Evolutionary conservation across 2,797 vertebrate genomes (phyloP).

Genomic region (Dipus sagitta): DNA sequence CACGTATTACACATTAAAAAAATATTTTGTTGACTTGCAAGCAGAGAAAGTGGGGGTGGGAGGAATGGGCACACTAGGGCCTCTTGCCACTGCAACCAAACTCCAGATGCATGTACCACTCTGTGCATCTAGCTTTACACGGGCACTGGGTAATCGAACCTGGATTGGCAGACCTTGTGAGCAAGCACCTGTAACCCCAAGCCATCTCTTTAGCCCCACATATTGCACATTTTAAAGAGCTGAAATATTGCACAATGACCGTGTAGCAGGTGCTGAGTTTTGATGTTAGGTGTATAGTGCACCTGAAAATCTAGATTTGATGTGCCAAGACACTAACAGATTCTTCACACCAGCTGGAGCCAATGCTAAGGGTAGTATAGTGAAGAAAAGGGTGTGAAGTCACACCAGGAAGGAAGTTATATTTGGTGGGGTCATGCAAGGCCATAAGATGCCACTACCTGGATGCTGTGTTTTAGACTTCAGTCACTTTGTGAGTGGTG

Average conservation of each 20-base stretch:
- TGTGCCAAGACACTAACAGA: neutral
- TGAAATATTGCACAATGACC: neutral
- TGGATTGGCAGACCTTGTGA: too few relatives aligned
- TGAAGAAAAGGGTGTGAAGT: neutral
- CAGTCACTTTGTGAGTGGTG: neutral
- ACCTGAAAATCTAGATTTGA: neutral
- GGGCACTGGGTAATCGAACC: too few relatives aligned
- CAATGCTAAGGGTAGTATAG: neutral
- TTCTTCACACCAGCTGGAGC: neutral
- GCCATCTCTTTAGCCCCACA: too few relatives aligned
- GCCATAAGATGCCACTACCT: neutral
- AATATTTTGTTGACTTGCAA: too few relatives aligned
- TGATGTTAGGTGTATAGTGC: neutral
- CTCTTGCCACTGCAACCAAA: too few relatives aligned
- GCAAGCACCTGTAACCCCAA: too few relatives aligned
- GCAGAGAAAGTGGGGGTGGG: too few relatives aligned
- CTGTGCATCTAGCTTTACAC: too few relatives aligned
- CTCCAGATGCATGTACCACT: too few relatives aligned
- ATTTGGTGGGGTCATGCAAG: neutral
- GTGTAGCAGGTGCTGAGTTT: constrained; percentile 16
- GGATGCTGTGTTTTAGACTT: neutral
- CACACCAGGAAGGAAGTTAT: neutral
- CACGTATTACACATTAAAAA: too few relatives aligned
- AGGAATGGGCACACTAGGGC: too few relatives aligned
- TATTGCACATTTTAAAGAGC: neutral